A percentile compares a stretch with the other conserved stretches of the same genome.
phyloP scores from a whole-genome alignment of 1,140 invertebrate species.

The Aphidius ervi region DNA sequence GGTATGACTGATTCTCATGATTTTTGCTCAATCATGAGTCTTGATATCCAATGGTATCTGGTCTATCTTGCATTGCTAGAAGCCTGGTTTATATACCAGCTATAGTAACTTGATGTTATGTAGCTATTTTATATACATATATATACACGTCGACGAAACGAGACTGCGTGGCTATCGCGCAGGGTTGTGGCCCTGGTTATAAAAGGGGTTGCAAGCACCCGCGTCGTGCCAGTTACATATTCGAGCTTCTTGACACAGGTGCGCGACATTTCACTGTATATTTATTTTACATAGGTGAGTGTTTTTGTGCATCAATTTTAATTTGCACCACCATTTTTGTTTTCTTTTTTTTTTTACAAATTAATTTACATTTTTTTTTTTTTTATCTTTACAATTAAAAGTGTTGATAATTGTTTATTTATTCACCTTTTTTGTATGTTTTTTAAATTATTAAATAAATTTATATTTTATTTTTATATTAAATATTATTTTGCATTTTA shows the following conservation, averaged over 20 bases:
- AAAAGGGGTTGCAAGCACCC: constrained; percentile 32
- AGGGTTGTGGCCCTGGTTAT: constrained; percentile 35
- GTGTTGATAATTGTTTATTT: neutral
- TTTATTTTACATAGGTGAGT: neutral
- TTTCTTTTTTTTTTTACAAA: no score
- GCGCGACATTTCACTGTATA: neutral
- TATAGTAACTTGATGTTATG: no score
- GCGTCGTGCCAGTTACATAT: constrained; percentile 34
- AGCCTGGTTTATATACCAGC: no score
- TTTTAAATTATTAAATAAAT: neutral
- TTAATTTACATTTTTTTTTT: neutral
- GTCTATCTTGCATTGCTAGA: no score
- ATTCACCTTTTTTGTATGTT: neutral
- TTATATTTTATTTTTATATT: neutral
- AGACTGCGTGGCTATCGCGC: constrained; percentile 33
- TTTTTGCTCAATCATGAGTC: no score
- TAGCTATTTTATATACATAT: neutral
- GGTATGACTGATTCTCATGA: no score
- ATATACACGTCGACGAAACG: constrained; percentile 10
- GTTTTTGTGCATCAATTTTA: constrained; percentile 2
- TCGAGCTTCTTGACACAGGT: constrained; percentile 25
- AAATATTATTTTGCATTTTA: no score
- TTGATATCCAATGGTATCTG: no score
- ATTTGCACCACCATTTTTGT: neutral
- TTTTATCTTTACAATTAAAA: neutral